phyloP scores from a whole-genome alignment of 2,888 invertebrate genomes.

The Quadroppia sp. region DNA sequence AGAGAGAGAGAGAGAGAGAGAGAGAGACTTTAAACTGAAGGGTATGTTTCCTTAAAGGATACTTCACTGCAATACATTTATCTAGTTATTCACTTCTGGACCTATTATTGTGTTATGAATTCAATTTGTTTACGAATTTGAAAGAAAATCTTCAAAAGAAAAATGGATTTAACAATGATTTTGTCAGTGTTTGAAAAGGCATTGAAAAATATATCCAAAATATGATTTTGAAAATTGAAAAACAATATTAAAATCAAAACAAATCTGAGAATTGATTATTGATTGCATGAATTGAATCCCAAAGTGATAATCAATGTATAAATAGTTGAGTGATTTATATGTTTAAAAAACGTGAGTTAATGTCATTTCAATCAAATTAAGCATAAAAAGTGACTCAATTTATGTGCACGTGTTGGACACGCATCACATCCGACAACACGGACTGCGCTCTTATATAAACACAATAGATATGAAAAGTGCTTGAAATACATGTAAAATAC shows the following conservation, averaged over 20 bases:
- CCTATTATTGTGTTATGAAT: neutral
- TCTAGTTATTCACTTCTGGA: neutral
- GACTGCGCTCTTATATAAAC: neutral
- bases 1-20: neutral
- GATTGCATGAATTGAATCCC: neutral
- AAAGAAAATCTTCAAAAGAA: neutral
- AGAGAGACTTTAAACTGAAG: neutral
- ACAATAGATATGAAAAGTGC: neutral
- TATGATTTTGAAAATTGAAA: no score
- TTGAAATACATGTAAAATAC: neutral
- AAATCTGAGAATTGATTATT: neutral
- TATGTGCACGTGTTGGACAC: constrained; percentile 29
- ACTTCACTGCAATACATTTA: constrained; percentile 20
- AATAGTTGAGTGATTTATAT: constrained; percentile 11
- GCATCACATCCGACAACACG: constrained; percentile 13
- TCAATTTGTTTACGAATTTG: neutral
- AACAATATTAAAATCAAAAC: neutral
- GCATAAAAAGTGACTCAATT: constrained; percentile 22
- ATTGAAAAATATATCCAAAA: neutral
- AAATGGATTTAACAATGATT: neutral
- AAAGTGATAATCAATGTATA: constrained; percentile 12
- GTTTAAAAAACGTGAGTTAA: constrained; percentile 6
- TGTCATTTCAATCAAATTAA: constrained; percentile 12
- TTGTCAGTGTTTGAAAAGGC: neutral
- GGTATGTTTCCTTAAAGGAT: neutral